Evolutionary conservation across 2,113 vertebrate species (phyloP), one percentile per base, ranked within the genome.

Genomic region (Sisor rabdophorus): DNA sequence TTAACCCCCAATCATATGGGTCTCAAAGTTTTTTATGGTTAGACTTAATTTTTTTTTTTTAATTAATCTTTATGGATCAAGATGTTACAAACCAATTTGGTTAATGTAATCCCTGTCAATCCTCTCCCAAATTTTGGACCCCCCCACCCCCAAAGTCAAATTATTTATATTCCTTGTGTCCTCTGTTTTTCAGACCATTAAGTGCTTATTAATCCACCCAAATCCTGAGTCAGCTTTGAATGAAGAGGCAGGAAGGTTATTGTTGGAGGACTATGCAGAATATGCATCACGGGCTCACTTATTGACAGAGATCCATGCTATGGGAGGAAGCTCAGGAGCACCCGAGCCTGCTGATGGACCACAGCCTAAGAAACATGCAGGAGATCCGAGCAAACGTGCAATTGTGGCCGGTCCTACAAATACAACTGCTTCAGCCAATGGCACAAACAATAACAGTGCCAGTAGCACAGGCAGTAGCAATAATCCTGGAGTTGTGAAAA

Each of bases 151-250:
- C n/a, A n/a, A n/a, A n/a, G n/a, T n/a, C n/a, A n/a, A 4, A 10
- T 1, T 60, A 11, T 26, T 15, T 19, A 69, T 52, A 20, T 26
- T 67, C 40, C 15, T 5, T 17, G 8, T 26, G 26, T 70, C 24
- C 26, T 75, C 63, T 58, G 7, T 64, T 24, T 58, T 13, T 2
- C 84, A 96, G 95, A 96, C 95, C 52, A 95, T 96, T 88, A 96
- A 96, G 90, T 97, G 95, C 92, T 93, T 97, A 86, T 91, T 97
- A 84, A 97, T 97, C 85, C 95, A 97, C 81, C 95, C 95, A 0
- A 96, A 97, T 81, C 95, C 95, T 0, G 95, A 96, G 87, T 96
- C 94, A 0, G 95, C 95, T 1, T 87, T 97, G 82, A 97, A 95
- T 0, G 94, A 96, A 78, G 95, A 97, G 82, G 95, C 95, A 0